phyloP scores from a whole-genome alignment of 2,113 vertebrate genomes.

The Tonatia bakeri region DNA sequence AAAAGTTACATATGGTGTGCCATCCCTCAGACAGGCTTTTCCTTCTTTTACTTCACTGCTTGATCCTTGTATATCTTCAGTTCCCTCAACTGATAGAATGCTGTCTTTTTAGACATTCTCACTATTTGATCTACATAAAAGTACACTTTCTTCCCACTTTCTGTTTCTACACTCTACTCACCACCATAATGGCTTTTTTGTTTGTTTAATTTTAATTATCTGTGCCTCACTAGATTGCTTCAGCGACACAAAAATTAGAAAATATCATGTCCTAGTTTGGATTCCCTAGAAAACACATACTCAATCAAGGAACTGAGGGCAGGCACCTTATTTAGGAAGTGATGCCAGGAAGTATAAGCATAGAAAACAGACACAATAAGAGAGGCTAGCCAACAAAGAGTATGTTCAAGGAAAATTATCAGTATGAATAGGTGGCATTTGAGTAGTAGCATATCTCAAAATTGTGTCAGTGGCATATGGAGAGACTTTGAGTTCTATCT shows the following conservation, averaged over 20 bases:
- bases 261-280: neutral
- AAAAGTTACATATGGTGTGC: neutral
- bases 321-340: neutral
- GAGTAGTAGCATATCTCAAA: neutral
- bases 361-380: neutral
- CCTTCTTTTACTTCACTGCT: neutral
- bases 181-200: neutral
- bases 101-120: neutral
- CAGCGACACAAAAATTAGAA: neutral
- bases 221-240: neutral
- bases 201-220: neutral
- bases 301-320: too few species aligned
- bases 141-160: accelerated
- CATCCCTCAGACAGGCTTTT: neutral
- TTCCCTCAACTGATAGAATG: neutral
- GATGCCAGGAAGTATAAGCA: neutral
- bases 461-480: neutral
- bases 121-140: neutral
- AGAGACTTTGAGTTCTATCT: neutral
- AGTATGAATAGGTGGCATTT: neutral
- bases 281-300: neutral
- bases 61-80: neutral
- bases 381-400: neutral
- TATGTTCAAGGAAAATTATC: neutral
- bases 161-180: neutral